Base-by-base conservation (phyloP, 2,797 vertebrate genomes). In the Gymnothorax reevesii region DNA sequence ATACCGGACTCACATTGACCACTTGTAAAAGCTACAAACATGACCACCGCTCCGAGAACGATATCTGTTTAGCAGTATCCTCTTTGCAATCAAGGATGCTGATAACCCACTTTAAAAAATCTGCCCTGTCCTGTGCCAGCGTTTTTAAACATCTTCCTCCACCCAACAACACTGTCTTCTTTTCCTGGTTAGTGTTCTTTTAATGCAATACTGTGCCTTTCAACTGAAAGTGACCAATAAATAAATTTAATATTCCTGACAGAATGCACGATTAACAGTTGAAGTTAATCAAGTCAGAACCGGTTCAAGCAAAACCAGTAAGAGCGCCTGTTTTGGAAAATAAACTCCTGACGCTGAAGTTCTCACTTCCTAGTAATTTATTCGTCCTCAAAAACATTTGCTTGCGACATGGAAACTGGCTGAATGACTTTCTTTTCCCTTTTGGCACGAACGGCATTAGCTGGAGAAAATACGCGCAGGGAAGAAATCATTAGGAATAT, bases 121-220 rank as follows among this genome's bases (percentile, higher is more conserved):
- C 87, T 77, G 87, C 89, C 33, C 33, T 42, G 33, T 42, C 33
- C 33, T 42, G 33, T 42, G 97, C 96, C 97, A 93, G 97, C 96
- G 97, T 97, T 97, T 97, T 96, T 96, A 96, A 95, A 93, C 97
- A 97, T 96, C 97, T 98, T 98, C 97, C 97, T 97, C 95, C 97
- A 95, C 95, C 96, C 96, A 96, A 97, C 97, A 94, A 95, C 97
- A 95, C 95, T 95, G 95, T 96, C 96, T 98, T 98, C 98, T 97
- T 96, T 98, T 98, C 97, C 97, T 95, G 98, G 98, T 98, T 97
- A 98, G 92, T 94, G 95, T 95, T 95, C 95, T 96, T 97, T 97
- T 98, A 96, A 98, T 97, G 97, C 97, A 94, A 95, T 94, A 93
- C 94, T 96, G 95, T 96, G 96, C 97, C 97, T 98, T 98, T 98